Evolutionary conservation across 2,113 vertebrate species (phyloP).

Genomic region (Caloenas nicobarica): DNA sequence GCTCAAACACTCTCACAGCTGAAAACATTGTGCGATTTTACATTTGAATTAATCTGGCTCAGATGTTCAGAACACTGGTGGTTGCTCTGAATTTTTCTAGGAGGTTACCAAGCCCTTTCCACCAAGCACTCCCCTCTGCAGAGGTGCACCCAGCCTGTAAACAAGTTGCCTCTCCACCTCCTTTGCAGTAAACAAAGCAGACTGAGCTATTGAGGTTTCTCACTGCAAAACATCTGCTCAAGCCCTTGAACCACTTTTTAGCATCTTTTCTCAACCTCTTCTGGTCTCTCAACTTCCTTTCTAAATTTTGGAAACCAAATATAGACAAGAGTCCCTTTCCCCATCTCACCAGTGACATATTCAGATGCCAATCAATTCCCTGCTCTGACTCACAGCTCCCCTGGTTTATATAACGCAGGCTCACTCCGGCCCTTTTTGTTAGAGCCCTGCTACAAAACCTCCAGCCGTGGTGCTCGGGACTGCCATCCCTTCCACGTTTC

Average conservation of each 20-base stretch:
- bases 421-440: not conserved
- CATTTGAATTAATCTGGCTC: not conserved
- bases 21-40: not conserved
- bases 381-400: slow-evolving; percentile 16
- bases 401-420: slow-evolving; percentile 1
- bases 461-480: not conserved
- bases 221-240: not conserved
- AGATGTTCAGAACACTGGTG: not conserved
- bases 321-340: not conserved
- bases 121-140: not conserved
- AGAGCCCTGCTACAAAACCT: not conserved
- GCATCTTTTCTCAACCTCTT: not conserved
- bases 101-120: not conserved
- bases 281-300: not conserved
- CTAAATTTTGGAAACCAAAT: not conserved
- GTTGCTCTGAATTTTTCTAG: not conserved
- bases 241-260: not conserved
- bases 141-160: slow-evolving; percentile 14
- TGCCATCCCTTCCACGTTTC: not conserved
- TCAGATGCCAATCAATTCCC: not conserved
- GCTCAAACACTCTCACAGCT: not conserved
- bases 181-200: slow-evolving; percentile 33
- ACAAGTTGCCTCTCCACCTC: slow-evolving; percentile 6
- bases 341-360: not conserved
- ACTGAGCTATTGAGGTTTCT: not conserved